Conservation (phyloP, 2,113 vertebrate species). For the Odontophorus gujanensis region DNA sequence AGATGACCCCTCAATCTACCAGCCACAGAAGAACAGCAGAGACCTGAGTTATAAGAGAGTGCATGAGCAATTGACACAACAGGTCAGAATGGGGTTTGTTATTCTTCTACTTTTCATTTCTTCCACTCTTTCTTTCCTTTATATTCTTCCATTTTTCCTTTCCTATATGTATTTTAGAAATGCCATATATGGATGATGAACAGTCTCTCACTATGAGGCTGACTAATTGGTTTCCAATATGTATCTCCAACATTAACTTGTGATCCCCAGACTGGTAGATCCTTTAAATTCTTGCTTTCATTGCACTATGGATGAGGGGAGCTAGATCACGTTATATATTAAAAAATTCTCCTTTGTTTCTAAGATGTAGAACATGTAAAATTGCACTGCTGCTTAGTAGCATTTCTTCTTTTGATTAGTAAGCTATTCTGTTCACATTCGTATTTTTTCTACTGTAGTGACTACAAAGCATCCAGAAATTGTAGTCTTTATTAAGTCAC, state of each 20-base stretch:
- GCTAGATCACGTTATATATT: accelerated
- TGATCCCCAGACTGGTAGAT: neutral
- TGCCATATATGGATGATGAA: neutral
- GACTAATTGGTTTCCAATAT: accelerated
- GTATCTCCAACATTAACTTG: neutral
- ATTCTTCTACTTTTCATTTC: neutral
- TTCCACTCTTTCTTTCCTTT: no score
- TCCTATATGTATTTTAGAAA: neutral
- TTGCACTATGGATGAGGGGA: neutral
- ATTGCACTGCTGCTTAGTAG: neutral
- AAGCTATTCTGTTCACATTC: neutral
- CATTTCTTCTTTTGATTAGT: neutral
- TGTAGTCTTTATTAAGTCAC: neutral
- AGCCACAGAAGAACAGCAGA: constrained; percentile 20
- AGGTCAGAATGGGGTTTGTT: neutral
- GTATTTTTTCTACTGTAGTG: neutral
- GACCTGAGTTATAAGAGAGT: neutral
- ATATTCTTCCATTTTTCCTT: neutral
- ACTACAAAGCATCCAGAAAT: neutral
- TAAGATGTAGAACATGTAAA: neutral
- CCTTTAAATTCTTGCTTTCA: neutral
- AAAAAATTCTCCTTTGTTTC: neutral
- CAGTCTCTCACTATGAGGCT: neutral
- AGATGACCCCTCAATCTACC: neutral
- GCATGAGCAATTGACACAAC: accelerated